Base-by-base conservation (phyloP, 2,797 vertebrate genomes). In the Euthynnus affinis region DNA sequence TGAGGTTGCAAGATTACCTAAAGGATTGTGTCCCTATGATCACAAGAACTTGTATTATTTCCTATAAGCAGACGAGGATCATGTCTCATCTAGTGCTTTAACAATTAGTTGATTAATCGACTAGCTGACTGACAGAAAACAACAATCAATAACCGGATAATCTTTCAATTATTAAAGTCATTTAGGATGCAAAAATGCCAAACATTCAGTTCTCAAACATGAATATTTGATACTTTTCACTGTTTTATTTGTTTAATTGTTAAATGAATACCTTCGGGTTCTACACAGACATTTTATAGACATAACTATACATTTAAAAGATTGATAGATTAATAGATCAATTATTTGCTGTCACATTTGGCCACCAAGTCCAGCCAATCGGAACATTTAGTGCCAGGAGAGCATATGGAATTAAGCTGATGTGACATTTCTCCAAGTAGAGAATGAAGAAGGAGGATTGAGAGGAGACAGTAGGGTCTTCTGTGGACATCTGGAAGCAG, bases 401-500 rank as follows among this genome's bases (percentile, higher is more conserved):
- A 34, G 5, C 63, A 40, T 23, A 48, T 75, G 22, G 32, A 74
- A 76, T 20, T 29, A 40, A 69, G 48, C 37, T 66, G 69, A 68
- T 29, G 48, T 23, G 9, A 29, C 49, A 60, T 79, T 82, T 70
- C 23, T 78, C 58, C 4, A 40, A 1, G 18, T 0, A 66, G 23
- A 23, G 57, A 53, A 46, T 62, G 40, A 52, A 55, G 74, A 49
- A 23, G 32, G 25, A 13, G 6, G n/a, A 56, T 29, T 15, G 22
- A 52, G 40, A 32, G 62, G 57, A 58, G 66, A 78, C 57, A 42
- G 74, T 4, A 10, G 73, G 53, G 59, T 84, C 60, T 63, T 78
- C 74, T 75, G 37, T 61, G 58, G 60, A 92, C 89, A 89, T 90
- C 88, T 91, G 83, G 78, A 79, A 63, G 42, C 15, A 20, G 65